Evolutionary conservation across 2,888 invertebrate species (phyloP).

Genomic region (Dione juno): DNA sequence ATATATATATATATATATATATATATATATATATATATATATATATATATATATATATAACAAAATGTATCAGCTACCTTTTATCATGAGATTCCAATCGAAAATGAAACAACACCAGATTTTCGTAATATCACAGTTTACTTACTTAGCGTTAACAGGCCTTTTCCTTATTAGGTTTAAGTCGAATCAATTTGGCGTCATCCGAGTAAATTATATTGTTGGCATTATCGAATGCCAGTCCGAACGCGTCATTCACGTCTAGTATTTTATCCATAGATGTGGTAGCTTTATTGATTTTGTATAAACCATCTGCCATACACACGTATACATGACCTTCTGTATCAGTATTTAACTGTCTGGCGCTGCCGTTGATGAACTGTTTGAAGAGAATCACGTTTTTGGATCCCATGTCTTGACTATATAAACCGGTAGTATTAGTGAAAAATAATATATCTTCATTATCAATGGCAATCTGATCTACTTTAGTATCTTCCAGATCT

Average conservation of each 20-base stretch:
- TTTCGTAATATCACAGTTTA: slow-evolving; percentile 32
- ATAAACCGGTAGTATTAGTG: slow-evolving; percentile 66
- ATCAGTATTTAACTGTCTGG: slow-evolving; percentile 63
- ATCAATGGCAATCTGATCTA: slow-evolving; percentile 67
- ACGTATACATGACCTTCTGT: slow-evolving; percentile 58
- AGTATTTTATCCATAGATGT: slow-evolving; percentile 54
- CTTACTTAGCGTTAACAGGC: slow-evolving; percentile 42
- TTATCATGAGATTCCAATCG: slow-evolving; percentile 28
- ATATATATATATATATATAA: not conserved
- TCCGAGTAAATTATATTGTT: slow-evolving; percentile 69
- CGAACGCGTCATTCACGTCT: slow-evolving; percentile 62
- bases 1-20: no score
- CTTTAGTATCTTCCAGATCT: slow-evolving; percentile 70
- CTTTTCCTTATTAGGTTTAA: slow-evolving; percentile 46
- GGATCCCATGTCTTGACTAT: slow-evolving; percentile 60
- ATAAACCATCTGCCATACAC: slow-evolving; percentile 64
- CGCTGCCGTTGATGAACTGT: slow-evolving; percentile 46
- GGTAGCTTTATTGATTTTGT: slow-evolving; percentile 54
- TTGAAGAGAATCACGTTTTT: slow-evolving; percentile 57
- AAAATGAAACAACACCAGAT: slow-evolving; percentile 14
- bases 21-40: no score
- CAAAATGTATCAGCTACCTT: not conserved
- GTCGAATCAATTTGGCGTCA: slow-evolving; percentile 52
- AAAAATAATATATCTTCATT: slow-evolving; percentile 61
- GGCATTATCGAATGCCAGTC: slow-evolving; percentile 66